Evolutionary conservation across 2,888 invertebrate species (phyloP).

Genomic region (Luffia ferchaultella): DNA sequence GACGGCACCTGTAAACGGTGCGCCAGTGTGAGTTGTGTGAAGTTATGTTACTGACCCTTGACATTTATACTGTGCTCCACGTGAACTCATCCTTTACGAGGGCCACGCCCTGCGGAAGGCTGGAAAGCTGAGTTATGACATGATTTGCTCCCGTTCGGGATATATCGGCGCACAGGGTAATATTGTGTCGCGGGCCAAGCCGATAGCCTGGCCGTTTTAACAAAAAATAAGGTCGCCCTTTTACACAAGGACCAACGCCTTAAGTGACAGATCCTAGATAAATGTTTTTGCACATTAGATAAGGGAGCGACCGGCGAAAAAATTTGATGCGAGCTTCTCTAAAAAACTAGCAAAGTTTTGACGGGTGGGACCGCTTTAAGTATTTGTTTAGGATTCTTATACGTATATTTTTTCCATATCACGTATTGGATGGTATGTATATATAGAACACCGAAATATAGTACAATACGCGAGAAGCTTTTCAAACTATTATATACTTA

Average conservation of each 20-base stretch:
- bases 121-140: slow-evolving; percentile 47
- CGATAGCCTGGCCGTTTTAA: slow-evolving; percentile 52
- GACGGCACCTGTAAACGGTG: no score
- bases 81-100: slow-evolving; percentile 33
- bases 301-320: slow-evolving; percentile 25
- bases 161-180: slow-evolving; percentile 53
- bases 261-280: slow-evolving; percentile 63
- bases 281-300: slow-evolving; percentile 56
- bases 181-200: slow-evolving; percentile 52
- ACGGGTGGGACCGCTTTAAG: background rate
- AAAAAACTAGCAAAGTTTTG: background rate
- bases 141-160: slow-evolving; percentile 40
- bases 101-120: slow-evolving; percentile 30
- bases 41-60: no score
- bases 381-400: background rate
- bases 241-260: slow-evolving; percentile 58
- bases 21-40: no score
- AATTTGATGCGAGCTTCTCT: background rate
- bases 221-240: slow-evolving; percentile 62
- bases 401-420: background rate
- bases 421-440: no score
- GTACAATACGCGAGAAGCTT: no score
- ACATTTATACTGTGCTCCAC: no score
- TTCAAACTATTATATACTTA: no score
- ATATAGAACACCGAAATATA: no score